A percentile compares a stretch with the other conserved stretches of the same genome.
phyloP scores from a whole-genome alignment of 2,113 vertebrate genomes.

The Scomber colias region DNA sequence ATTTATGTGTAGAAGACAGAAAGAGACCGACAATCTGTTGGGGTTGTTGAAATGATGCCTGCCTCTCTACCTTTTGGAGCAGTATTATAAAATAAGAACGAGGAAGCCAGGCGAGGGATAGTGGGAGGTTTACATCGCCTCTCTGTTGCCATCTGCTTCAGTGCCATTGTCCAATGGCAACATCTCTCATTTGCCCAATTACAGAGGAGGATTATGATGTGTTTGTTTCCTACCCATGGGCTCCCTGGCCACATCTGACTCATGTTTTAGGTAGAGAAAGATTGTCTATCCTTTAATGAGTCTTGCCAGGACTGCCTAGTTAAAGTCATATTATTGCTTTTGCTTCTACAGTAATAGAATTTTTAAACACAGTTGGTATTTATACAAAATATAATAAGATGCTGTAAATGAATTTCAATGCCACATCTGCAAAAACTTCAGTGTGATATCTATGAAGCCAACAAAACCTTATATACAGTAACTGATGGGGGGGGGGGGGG shows the following conservation, averaged over 20 bases:
- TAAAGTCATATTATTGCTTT: slow-evolving; percentile 46
- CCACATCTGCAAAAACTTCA: slow-evolving; percentile 7
- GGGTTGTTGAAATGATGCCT: slow-evolving; percentile 47
- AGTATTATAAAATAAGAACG: slow-evolving; percentile 33
- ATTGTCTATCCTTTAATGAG: slow-evolving; percentile 61
- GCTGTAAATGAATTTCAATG: neutral
- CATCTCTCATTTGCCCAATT: slow-evolving; percentile 78
- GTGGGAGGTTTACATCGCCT: slow-evolving; percentile 54
- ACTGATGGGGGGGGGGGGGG: neutral
- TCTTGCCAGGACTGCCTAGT: slow-evolving; percentile 42
- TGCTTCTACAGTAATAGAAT: slow-evolving; percentile 17
- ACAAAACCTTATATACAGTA: slow-evolving; percentile 1
- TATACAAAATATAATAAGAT: slow-evolving; percentile 20
- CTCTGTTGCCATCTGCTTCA: slow-evolving; percentile 71
- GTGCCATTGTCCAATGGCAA: slow-evolving; percentile 68
- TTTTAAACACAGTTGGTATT: slow-evolving; percentile 20
- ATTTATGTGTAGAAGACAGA: slow-evolving; percentile 25
- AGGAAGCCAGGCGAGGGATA: slow-evolving; percentile 20
- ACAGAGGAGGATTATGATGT: slow-evolving; percentile 70
- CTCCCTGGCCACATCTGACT: slow-evolving; percentile 66
- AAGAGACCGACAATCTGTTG: slow-evolving; percentile 25
- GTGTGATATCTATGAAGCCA: neutral
- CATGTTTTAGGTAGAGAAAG: slow-evolving; percentile 56
- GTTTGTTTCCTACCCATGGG: slow-evolving; percentile 66
- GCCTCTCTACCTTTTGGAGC: slow-evolving; percentile 47